These are phyloP conservation scores for Theretra japonica DNA, from an alignment of 2,888 invertebrate genomes.

Conservation along the genomic window DNA sequence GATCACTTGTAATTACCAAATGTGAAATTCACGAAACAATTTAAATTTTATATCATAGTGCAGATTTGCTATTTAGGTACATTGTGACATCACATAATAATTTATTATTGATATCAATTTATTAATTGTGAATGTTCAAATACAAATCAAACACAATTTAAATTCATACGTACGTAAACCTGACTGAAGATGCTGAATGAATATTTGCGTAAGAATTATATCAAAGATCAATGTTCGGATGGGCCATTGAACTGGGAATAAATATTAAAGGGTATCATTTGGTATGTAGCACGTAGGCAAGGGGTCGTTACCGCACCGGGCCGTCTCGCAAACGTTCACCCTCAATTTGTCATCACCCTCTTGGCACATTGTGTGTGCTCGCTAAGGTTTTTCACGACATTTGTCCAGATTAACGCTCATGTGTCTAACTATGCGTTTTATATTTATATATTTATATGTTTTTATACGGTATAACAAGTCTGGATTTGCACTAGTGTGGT, in stretches of 20 bases:
- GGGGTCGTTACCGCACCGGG: not conserved
- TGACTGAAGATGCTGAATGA: not conserved
- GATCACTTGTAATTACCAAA: too few species aligned
- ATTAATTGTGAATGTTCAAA: too few species aligned
- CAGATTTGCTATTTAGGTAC: too few species aligned
- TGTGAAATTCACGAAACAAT: too few species aligned
- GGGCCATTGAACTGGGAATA: conserved; percentile 41
- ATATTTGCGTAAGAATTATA: conserved; percentile 37
- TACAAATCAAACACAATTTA: not conserved
- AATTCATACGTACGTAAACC: not conserved
- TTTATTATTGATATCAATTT: too few species aligned
- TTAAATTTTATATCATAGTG: too few species aligned
- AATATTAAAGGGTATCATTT: conserved; percentile 9
- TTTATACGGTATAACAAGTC: too few species aligned
- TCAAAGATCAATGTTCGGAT: conserved; percentile 45
- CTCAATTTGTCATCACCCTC: conserved; percentile 13
- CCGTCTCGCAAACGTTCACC: conserved; percentile 5
- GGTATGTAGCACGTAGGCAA: not conserved
- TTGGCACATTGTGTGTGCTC: conserved; percentile 1
- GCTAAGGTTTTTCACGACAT: not conserved
- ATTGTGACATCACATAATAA: too few species aligned
- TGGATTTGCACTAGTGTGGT: too few species aligned
- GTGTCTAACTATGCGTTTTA: not conserved
- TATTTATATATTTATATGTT: too few species aligned
- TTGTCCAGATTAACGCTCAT: not conserved